These are phyloP conservation scores for Leucoraja erinaceus DNA, from an alignment of 2,113 vertebrate genomes.

Conservation along the genomic window DNA sequence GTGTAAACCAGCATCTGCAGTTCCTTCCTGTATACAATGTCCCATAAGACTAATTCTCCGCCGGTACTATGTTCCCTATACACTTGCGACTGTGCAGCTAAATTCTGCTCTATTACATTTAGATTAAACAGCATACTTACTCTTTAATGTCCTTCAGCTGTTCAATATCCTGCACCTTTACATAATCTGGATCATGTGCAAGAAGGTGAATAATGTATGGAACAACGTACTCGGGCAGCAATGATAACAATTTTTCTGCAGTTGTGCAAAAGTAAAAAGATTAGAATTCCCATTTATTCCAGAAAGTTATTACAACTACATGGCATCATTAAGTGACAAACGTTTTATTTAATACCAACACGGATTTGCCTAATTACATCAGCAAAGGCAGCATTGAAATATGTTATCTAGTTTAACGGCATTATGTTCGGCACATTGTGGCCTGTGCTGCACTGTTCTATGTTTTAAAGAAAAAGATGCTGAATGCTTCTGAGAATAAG, in stretches of 20 bases:
- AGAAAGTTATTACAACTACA: not conserved
- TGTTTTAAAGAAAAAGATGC: not conserved
- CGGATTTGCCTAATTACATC: not conserved
- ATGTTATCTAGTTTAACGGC: no score
- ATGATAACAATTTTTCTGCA: slow-evolving; percentile 89
- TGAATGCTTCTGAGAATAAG: not conserved
- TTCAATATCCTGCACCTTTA: slow-evolving; percentile 96
- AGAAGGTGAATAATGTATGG: slow-evolving; percentile 95
- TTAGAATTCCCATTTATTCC: not conserved
- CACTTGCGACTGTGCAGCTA: no score
- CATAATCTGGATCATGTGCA: slow-evolving; percentile 94
- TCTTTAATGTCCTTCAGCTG: slow-evolving; percentile 99
- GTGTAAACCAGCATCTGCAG: no score
- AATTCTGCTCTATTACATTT: not conserved
- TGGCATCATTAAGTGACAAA: not conserved
- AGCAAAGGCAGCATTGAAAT: not conserved
- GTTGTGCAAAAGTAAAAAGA: slow-evolving; percentile 40
- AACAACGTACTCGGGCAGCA: slow-evolving; percentile 95
- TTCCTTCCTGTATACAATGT: no score
- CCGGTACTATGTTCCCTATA: no score
- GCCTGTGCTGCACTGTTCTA: no score
- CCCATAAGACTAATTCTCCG: no score
- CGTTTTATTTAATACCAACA: not conserved
- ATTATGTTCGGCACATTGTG: no score
- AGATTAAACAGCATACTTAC: slow-evolving; percentile 60